Conservation (phyloP, 2,888 invertebrate genomes). For the Pocota personata region DNA sequence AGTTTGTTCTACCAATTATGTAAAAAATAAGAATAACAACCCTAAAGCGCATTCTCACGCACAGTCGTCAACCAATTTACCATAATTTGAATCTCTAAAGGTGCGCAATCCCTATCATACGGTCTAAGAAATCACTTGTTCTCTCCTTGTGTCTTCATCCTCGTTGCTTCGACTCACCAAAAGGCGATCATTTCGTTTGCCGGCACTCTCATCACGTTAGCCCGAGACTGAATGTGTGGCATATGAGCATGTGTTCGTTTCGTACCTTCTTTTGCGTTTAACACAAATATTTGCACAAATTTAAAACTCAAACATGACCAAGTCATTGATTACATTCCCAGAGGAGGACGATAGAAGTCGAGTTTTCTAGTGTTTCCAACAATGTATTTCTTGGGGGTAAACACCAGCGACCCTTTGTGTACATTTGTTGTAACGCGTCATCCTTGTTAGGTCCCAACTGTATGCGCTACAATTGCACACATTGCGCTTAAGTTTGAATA, state of each 20-base stretch:
- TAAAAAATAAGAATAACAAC: neutral
- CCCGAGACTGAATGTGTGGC: constrained; percentile 1
- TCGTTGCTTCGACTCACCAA: neutral
- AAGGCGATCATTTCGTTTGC: constrained; percentile 7
- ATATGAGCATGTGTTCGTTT: constrained; percentile 9
- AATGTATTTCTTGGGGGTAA: constrained; percentile 52
- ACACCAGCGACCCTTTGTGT: constrained; percentile 54
- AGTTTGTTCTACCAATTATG: no score
- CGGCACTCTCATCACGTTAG: constrained; percentile 6
- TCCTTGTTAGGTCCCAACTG: constrained; percentile 40
- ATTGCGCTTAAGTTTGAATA: constrained; percentile 54
- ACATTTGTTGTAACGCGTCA: constrained; percentile 64
- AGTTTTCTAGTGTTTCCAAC: constrained; percentile 19
- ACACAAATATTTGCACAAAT: constrained; percentile 67
- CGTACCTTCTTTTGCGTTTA: constrained; percentile 19
- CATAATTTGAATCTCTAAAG: neutral
- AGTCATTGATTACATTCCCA: constrained; percentile 54
- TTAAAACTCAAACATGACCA: constrained; percentile 62
- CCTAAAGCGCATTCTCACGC: neutral
- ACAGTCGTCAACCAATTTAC: constrained; percentile 12
- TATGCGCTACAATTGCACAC: constrained; percentile 32
- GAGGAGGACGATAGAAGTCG: neutral
- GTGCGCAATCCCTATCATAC: constrained; percentile 1
- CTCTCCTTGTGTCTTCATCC: neutral
- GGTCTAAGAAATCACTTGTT: constrained; percentile 31